Percentiles rank a stretch among this genome's conserved stretches.
These are phyloP conservation scores for Chloebia gouldiae DNA, from an alignment of 2,113 vertebrate genomes.

Conservation along the genomic window DNA sequence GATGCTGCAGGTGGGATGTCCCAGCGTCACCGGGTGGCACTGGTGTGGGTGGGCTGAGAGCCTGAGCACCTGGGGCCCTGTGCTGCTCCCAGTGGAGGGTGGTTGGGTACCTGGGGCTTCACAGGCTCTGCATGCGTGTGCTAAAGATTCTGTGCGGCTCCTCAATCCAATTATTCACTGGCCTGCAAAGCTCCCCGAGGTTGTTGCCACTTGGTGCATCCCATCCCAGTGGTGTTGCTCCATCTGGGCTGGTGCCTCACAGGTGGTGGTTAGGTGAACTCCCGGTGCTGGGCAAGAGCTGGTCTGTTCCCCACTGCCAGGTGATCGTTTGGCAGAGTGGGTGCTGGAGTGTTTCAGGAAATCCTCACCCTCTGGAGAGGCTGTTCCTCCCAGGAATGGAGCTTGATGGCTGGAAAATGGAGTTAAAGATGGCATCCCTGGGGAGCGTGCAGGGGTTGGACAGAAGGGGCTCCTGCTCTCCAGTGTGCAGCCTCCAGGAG, in stretches of 20 bases:
- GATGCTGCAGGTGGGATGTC: not conserved
- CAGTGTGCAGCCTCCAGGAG: fast-evolving
- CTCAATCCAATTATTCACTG: not conserved
- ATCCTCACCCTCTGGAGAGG: not conserved
- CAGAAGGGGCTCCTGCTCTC: not conserved
- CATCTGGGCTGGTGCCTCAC: not conserved
- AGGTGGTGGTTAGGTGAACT: fast-evolving
- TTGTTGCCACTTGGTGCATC: fast-evolving
- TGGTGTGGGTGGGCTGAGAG: not conserved
- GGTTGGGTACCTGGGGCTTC: fast-evolving
- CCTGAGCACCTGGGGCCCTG: not conserved
- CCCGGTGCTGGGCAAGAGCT: not conserved
- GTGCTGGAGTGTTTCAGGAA: not conserved
- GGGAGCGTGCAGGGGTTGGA: not conserved
- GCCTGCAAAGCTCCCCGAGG: not conserved
- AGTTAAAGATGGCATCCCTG: not conserved
- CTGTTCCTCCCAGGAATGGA: not conserved
- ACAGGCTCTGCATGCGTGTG: fast-evolving
- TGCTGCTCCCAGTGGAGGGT: fast-evolving
- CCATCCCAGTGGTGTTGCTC: fast-evolving
- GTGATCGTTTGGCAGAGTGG: fast-evolving
- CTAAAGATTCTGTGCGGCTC: not conserved
- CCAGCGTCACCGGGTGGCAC: not conserved
- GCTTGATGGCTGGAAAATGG: not conserved
- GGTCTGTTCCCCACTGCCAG: fast-evolving